A percentile compares a stretch with the other conserved stretches of the same genome.
phyloP scores from a whole-genome alignment of 2,888 invertebrate genomes.

The Calameuta filiformis region DNA sequence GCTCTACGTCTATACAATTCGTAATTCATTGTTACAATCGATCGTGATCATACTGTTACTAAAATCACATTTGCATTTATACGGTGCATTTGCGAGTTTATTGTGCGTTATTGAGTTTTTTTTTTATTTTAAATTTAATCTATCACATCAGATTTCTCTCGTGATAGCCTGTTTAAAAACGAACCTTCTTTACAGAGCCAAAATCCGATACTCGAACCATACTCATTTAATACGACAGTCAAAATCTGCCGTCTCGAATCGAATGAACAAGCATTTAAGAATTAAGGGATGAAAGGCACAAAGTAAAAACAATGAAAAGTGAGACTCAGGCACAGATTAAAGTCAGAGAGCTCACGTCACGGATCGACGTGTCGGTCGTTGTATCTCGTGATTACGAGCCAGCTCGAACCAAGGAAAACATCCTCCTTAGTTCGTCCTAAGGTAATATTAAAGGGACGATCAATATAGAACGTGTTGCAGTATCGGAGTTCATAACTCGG shows the following conservation, averaged over 20 bases:
- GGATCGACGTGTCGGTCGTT: conserved; percentile 4
- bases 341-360: conserved; percentile 7
- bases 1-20: neutral
- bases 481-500: neutral
- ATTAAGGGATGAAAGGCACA: conserved; percentile 54
- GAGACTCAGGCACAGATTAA: conserved; percentile 44
- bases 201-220: conserved; percentile 49
- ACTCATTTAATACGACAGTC: conserved; percentile 19
- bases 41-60: conserved; percentile 24
- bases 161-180: conserved; percentile 28
- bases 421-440: neutral
- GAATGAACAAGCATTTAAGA: conserved; percentile 21
- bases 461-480: neutral
- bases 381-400: neutral
- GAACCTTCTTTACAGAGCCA: neutral
- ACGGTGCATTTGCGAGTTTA: conserved; percentile 62
- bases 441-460: neutral
- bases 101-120: conserved; percentile 62
- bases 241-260: conserved; percentile 20
- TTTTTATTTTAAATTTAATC: neutral
- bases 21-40: neutral
- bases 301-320: conserved; percentile 49
- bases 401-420: neutral
- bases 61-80: conserved; percentile 62
- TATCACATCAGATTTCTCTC: neutral